Conservation (phyloP, 2,888 invertebrate genomes). For the Trilocha varians region DNA sequence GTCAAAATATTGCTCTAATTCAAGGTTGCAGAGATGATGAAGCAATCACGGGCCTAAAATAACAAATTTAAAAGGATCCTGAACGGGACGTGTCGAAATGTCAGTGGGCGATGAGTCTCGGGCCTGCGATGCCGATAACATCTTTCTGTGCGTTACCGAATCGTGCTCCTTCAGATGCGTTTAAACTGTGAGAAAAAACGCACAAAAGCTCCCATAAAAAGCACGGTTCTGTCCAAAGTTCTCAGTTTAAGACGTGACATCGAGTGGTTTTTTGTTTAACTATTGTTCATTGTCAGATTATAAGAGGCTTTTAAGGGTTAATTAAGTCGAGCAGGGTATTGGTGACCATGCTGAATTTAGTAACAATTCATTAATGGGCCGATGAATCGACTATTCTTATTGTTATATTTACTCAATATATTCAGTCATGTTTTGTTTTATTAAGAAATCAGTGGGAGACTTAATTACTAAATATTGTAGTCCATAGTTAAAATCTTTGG, state of each 20-base stretch:
- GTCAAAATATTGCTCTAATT: conserved; percentile 13
- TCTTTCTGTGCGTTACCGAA: conserved; percentile 64
- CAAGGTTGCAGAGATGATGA: conserved; percentile 16
- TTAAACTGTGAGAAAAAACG: conserved; percentile 68
- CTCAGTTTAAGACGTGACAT: conserved; percentile 61
- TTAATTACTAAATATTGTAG: too few relatives aligned
- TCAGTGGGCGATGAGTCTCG: conserved; percentile 47
- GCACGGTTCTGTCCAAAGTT: conserved; percentile 59
- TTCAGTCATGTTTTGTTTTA: not conserved
- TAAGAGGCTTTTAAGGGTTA: conserved; percentile 57
- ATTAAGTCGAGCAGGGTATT: conserved; percentile 55
- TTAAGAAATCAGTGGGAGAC: not conserved
- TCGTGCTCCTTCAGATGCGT: conserved; percentile 65
- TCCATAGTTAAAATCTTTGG: too few relatives aligned
- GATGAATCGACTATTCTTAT: conserved; percentile 24
- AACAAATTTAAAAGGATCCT: conserved; percentile 39
- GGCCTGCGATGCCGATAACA: conserved; percentile 67
- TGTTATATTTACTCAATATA: conserved; percentile 12
- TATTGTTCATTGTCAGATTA: conserved; percentile 54
- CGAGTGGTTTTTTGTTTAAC: conserved; percentile 51
- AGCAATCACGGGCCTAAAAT: conserved; percentile 46
- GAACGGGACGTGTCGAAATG: conserved; percentile 62
- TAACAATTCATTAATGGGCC: conserved; percentile 22
- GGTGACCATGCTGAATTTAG: conserved; percentile 54
- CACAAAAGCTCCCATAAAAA: conserved; percentile 61